These are phyloP conservation scores for Heterotis niloticus DNA, from an alignment of 2,113 vertebrate species.

Conservation along the genomic window DNA sequence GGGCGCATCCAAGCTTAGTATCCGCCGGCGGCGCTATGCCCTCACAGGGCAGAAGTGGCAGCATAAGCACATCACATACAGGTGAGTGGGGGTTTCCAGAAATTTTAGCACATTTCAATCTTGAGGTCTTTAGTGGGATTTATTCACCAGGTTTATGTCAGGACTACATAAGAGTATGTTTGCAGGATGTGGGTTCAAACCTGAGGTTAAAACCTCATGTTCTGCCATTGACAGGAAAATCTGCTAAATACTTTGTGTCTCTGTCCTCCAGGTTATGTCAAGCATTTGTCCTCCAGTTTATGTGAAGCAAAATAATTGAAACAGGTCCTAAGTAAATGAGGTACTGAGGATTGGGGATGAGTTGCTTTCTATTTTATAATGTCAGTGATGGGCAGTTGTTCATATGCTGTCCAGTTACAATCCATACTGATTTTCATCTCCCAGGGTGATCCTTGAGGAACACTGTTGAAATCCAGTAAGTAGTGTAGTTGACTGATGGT, in stretches of 20 bases:
- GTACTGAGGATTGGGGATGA: not conserved
- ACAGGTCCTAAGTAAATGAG: no score
- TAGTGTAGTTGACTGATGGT: no score
- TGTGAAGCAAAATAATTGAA: no score
- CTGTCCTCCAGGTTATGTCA: no score
- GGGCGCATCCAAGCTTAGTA: constrained; percentile 70
- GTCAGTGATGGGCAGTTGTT: no score
- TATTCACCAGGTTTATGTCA: not conserved
- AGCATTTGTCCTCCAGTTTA: no score
- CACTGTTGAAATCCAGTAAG: no score
- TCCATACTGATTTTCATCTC: not conserved
- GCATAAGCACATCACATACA: constrained; percentile 97
- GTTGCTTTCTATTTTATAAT: not conserved
- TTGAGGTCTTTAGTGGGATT: not conserved
- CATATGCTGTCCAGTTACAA: not conserved
- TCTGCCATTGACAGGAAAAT: not conserved
- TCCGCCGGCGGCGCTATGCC: constrained; percentile 84
- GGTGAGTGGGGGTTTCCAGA: constrained; percentile 60
- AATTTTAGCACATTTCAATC: no score
- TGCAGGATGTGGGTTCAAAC: not conserved
- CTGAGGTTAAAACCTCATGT: not conserved
- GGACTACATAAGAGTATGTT: not conserved
- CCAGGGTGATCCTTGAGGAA: no score
- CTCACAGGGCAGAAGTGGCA: constrained; percentile 98
- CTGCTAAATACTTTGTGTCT: not conserved